Conservation (phyloP, 2,113 vertebrate genomes). For the Gobiocypris rarus region DNA sequence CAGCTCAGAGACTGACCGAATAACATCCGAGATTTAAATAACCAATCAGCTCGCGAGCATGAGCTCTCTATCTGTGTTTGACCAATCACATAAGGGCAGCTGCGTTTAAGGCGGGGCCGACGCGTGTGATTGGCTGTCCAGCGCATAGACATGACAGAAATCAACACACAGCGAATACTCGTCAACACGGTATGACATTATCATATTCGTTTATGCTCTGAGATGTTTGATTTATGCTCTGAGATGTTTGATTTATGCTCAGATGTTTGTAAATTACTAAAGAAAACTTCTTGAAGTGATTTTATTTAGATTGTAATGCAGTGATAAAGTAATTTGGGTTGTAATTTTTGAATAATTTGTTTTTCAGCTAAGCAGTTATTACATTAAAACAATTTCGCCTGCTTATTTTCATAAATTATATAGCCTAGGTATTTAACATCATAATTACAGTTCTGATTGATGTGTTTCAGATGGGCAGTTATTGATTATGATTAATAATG, state of each 20-base stretch:
- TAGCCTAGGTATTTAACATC: too few species aligned
- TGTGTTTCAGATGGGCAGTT: too few species aligned
- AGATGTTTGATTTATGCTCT: background rate
- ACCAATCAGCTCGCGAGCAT: slow-evolving; percentile 23
- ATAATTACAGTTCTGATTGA: too few species aligned
- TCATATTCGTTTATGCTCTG: too few species aligned
- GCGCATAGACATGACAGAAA: too few species aligned
- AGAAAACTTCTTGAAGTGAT: background rate
- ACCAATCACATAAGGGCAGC: slow-evolving; percentile 6
- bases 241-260: background rate
- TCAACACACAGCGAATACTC: too few species aligned
- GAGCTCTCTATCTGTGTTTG: background rate
- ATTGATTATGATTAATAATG: too few species aligned
- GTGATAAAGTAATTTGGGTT: background rate
- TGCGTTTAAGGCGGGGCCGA: background rate
- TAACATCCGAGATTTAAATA: slow-evolving; percentile 16
- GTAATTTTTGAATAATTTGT: background rate
- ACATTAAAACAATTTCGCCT: too few species aligned
- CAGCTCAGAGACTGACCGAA: background rate
- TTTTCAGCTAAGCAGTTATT: background rate
- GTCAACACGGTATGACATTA: too few species aligned
- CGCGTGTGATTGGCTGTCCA: background rate
- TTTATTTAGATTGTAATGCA: background rate
- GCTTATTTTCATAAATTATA: too few species aligned
- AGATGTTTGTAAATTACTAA: too few species aligned